These are phyloP conservation scores for Sciurus niger DNA, from an alignment of 2,113 vertebrate genomes.

Conservation along the genomic window DNA sequence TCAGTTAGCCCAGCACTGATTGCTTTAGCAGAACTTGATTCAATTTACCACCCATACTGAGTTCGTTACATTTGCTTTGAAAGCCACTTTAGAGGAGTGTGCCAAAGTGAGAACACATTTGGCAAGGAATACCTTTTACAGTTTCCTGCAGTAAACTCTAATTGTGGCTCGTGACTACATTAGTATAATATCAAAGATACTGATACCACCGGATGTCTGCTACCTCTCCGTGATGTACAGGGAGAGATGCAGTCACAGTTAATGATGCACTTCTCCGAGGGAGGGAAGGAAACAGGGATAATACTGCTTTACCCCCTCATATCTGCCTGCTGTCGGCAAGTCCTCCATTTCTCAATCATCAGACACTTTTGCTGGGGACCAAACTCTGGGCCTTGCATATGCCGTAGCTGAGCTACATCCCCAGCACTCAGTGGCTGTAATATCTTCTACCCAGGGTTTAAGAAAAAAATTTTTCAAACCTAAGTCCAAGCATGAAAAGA, in stretches of 20 bases:
- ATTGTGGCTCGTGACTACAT: slow-evolving; percentile 7
- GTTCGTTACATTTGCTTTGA: slow-evolving; percentile 62
- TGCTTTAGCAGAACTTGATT: background rate
- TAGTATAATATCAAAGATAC: background rate
- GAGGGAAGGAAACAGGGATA: background rate
- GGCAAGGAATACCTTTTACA: slow-evolving; percentile 37
- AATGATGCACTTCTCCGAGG: background rate
- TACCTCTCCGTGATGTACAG: background rate
- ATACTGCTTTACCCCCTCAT: background rate
- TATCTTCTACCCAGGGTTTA: slow-evolving; percentile 63
- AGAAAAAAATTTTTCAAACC: slow-evolving; percentile 74
- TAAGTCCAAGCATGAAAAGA: slow-evolving; percentile 74
- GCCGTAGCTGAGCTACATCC: too few species aligned
- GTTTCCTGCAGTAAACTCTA: slow-evolving; percentile 56
- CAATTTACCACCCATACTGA: slow-evolving; percentile 31
- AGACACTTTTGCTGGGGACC: background rate
- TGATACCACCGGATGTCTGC: background rate
- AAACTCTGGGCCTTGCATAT: background rate
- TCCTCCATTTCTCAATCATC: background rate
- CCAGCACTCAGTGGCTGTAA: background rate
- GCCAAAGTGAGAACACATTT: slow-evolving; percentile 56
- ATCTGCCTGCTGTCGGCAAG: background rate
- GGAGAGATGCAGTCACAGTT: background rate
- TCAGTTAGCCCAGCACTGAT: background rate
- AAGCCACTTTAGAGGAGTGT: slow-evolving; percentile 53